Evolutionary conservation across 1,140 invertebrate species (phyloP), one percentile per base, ranked within the genome.

Genomic region (Trissolcus basalis): DNA sequence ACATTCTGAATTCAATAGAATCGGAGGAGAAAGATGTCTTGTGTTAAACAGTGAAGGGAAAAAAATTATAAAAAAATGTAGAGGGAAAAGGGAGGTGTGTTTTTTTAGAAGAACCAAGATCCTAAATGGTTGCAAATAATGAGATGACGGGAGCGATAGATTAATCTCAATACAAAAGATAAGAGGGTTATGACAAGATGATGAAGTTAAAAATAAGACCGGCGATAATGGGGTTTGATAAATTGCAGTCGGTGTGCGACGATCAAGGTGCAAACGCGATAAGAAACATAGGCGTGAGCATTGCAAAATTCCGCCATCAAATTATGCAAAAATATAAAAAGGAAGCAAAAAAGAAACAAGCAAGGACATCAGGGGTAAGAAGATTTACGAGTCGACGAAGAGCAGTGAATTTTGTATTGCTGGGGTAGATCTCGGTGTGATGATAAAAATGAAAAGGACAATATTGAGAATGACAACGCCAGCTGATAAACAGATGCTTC

Each of bases 151-250:
- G 15, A 61, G 13, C 49, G 61, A 56, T 55, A 74, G 63, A 56
- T 67, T 61, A 74, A 74, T 67, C 63, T 56, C 50, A 67, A 67
- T 67, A 47, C 36, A 44, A 67, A 53, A 65, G 70, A 61, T 61
- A 74, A 67, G 50, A 55, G 56, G 49, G 61, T 60, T 73, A 65
- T 73, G 70, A 73, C 63, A 55, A 67, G 61, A 67, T 60, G 70
- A 73, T 65, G 61, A 65, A 74, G 70, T 60, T 74, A 60, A 67
- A 61, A 74, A 74, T 67, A 67, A 74, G 70, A 73, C 43, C 56
- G 13, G 56, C 63, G 61, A 60, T 67, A 67, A 61, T 74, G 51
- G 47, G 51, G 36, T 73, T 65, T 73, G 70, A 73, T 65, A 73
- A 73, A 67, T 54, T 55, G 70, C 33, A 35, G 54, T 35, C 43